Base-by-base conservation (phyloP, 2,888 invertebrate species). In the Calameuta idolon region DNA sequence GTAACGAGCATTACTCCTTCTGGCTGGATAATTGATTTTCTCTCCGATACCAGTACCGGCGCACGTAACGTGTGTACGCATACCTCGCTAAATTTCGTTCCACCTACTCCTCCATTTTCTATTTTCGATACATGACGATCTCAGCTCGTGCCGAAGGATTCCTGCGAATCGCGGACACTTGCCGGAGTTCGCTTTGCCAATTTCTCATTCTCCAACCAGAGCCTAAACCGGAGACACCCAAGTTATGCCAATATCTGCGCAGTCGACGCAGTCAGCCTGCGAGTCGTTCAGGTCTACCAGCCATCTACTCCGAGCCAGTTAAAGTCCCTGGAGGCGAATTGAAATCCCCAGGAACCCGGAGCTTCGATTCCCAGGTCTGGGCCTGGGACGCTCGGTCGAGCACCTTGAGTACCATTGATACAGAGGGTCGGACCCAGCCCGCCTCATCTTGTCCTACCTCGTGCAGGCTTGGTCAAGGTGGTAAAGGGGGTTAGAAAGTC, bases 11-110 rank as follows among this genome's bases (percentile, higher is more conserved):
- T 81, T 78, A 80, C 79, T 79, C 79, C 15, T 33, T 35, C 73
- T 23, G 55, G 76, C 40, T 76, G 73, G 35, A 75, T 82, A 83
- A 82, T 82, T 83, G 80, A 83, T 83, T 84, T 81, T 79, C 76
- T 55, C 23, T 0, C 55, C 23, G 55, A 55, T 55, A 55, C 55
- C 23, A 23, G 55, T 23, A 55, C 9, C 23, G 4, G 40, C 15
- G 5, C 9, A 55, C 55, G 55, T 15, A 9, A 23, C 23, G 55
- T 23, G 23, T 2, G 9, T 23, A 55, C 2, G 40, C 9, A 55
- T 9, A 55, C 23, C 55, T 55, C 2, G 55, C 5, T 55, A 23
- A 23, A 1, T 9, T 55, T 55, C 23, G 23, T 55, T 55, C 9
- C 55, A 55, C 23, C 23, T 9, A 23, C 2, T 55, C 55, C 55